Evolutionary conservation across 2,888 invertebrate genomes (phyloP).

Genomic region (Apoda limacodes): DNA sequence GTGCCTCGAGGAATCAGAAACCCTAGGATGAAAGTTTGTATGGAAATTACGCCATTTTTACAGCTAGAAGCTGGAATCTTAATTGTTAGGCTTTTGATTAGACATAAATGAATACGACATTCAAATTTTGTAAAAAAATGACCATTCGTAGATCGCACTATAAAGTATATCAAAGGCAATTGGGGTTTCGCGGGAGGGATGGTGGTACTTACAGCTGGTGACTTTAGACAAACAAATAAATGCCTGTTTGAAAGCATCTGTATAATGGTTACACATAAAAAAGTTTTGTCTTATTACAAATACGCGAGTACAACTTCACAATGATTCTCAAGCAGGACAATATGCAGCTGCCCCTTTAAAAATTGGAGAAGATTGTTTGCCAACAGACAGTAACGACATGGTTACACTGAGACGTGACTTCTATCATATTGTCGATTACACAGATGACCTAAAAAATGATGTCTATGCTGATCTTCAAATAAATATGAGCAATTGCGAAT

Average conservation of each 20-base stretch:
- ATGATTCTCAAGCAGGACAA: constrained; percentile 15
- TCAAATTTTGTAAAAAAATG: no score
- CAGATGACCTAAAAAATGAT: constrained; percentile 16
- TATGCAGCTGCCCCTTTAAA: constrained; percentile 20
- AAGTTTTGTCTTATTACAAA: constrained; percentile 17
- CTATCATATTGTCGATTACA: constrained; percentile 14
- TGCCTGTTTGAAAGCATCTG: constrained; percentile 20
- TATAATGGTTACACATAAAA: constrained; percentile 15
- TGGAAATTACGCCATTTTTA: no score
- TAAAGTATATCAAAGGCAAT: constrained; percentile 13
- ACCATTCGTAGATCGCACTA: constrained; percentile 12
- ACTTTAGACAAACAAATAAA: constrained; percentile 21
- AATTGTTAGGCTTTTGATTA: no score
- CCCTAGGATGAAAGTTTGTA: no score
- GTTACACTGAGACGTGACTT: constrained; percentile 18
- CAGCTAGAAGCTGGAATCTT: no score
- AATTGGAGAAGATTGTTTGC: constrained; percentile 21
- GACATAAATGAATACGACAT: no score
- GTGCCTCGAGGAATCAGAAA: no score
- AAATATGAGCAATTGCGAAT: constrained; percentile 18
- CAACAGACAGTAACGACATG: constrained; percentile 17
- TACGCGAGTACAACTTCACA: constrained; percentile 20
- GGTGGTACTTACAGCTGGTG: constrained; percentile 17
- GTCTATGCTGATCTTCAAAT: constrained; percentile 17
- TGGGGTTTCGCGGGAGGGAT: constrained; percentile 15